These are phyloP conservation scores for Coryphaenoides rupestris DNA, from an alignment of 2,113 vertebrate genomes.

Conservation along the genomic window DNA sequence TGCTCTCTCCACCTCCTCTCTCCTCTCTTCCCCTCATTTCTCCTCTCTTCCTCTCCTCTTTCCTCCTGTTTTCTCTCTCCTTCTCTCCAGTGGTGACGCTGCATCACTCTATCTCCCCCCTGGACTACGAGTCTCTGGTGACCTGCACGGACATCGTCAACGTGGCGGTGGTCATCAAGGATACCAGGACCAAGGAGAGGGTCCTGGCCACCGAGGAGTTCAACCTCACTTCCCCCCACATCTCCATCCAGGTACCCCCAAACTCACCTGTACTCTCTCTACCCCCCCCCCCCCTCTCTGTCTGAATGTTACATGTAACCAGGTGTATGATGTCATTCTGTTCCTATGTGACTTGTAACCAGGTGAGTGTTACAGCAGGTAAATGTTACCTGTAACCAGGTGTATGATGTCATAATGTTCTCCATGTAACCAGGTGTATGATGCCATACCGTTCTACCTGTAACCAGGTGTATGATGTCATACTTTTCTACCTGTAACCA, in stretches of 20 bases:
- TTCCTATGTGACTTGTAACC: constrained; percentile 11
- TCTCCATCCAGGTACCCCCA: no score
- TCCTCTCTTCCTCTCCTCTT: no score
- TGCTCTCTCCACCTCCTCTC: no score
- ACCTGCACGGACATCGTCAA: neutral
- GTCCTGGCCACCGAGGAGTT: neutral
- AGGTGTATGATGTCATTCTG: no score
- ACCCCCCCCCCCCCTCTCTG: no score
- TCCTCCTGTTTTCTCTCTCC: no score
- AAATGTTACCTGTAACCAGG: neutral
- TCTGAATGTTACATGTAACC: neutral
- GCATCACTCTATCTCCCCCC: neutral
- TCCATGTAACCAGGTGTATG: constrained; percentile 24
- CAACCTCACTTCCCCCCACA: neutral
- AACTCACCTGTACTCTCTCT: no score
- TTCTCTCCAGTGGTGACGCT: neutral
- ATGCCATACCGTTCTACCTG: no score
- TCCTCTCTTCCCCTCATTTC: no score
- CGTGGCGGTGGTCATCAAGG: neutral
- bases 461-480: neutral
- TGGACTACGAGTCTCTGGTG: neutral
- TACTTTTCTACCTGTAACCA: constrained; percentile 19
- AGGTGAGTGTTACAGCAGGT: no score
- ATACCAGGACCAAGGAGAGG: neutral
- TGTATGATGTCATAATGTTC: no score